These are phyloP conservation scores for Lamprotornis superbus DNA, from an alignment of 2,113 vertebrate species.

Conservation along the genomic window DNA sequence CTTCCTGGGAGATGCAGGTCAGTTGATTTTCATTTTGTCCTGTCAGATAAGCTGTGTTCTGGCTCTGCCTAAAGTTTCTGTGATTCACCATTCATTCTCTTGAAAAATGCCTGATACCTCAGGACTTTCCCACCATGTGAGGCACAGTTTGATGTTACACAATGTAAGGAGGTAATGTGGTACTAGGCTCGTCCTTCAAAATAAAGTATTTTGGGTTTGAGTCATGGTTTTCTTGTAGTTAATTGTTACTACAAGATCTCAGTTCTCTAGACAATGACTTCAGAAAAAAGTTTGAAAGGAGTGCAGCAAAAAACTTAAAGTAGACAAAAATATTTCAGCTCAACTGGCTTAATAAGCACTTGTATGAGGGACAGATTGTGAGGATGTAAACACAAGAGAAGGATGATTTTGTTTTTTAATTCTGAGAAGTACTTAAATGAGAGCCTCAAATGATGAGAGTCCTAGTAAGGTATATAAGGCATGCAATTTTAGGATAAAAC, in stretches of 20 bases:
- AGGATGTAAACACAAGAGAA: not conserved
- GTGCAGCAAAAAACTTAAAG: not conserved
- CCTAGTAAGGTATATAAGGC: not conserved
- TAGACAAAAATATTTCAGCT: not conserved
- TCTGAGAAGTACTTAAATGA: not conserved
- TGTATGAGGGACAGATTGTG: not conserved
- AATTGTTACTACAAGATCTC: not conserved
- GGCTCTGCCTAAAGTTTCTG: not conserved
- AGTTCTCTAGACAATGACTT: not conserved
- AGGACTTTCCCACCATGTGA: not conserved
- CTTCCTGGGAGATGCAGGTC: not conserved
- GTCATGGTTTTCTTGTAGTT: not conserved
- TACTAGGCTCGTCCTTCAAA: not conserved
- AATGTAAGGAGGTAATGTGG: not conserved
- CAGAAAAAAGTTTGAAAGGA: not conserved
- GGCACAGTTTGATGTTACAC: not conserved
- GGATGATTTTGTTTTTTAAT: not conserved
- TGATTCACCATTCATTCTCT: not conserved
- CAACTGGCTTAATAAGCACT: not conserved
- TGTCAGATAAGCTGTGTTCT: not conserved
- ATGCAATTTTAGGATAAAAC: not conserved
- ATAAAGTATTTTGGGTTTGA: not conserved
- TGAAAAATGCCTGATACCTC: not conserved
- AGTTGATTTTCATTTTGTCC: not conserved
- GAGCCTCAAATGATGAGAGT: not conserved